Evolutionary conservation across 2,888 invertebrate species (phyloP), one percentile per base, ranked within the genome.

Genomic region (Odontomyia ornata): DNA sequence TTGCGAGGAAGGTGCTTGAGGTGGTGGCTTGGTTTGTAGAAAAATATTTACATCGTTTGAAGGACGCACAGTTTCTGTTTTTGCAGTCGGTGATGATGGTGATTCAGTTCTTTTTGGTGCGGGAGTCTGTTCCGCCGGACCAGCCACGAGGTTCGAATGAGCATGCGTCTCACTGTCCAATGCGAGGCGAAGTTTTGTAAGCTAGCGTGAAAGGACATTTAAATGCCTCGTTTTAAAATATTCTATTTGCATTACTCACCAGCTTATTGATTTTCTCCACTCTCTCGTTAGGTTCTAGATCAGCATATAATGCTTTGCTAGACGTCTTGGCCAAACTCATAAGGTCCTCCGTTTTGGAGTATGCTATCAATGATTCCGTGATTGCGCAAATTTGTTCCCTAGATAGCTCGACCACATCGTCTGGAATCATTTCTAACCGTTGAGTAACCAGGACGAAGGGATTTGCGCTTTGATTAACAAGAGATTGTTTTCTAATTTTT

Each of bases 241-340:
- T 5, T 36, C 36, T 5, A 36, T 36, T 3, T 9, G 9, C 5
- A 36, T 13, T 72, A 81, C 89, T 89, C 85, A 97, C 97, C 94
- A 97, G 93, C 73, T 91, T 88, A 86, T 97, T 96, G 81, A 98
- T 94, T 86, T 94, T 93, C 57, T 91, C 89, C 77, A 91, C 90
- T 79, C 94, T 88, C 79, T 93, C 93, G 43, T 90, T 89, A 2
- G 92, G 90, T 23, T 91, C 89, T 81, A 95, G 88, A 81, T 91
- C 89, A 75, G 90, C 89, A 84, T 94, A 97, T 78, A 98, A 90
- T 83, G 92, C 92, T 83, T 92, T 93, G 64, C 97, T 97, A 79
- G 93, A 92, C 84, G 94, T 93, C 87, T 97, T 93, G 21, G 98
- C 97, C 81, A 93, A 91, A 77, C 93, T 93, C 89, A 98, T 95